Evolutionary conservation across 2,797 vertebrate species (phyloP).

Genomic region (Potorous gilbertii): DNA sequence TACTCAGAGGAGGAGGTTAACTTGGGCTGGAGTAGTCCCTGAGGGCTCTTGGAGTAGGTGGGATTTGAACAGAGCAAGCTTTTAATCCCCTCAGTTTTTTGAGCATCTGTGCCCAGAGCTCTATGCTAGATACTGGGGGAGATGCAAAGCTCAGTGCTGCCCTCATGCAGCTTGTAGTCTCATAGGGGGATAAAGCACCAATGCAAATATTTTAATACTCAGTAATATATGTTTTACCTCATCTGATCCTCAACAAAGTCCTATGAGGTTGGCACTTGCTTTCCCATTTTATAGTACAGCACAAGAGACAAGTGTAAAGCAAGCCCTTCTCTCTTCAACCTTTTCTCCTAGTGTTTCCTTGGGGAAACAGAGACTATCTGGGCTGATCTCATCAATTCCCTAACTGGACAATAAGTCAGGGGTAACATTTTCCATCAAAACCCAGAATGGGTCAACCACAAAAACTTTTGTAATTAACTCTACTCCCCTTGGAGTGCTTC

Average conservation of each 20-base stretch:
- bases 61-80: background rate
- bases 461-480: background rate
- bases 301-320: background rate
- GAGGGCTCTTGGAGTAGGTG: background rate
- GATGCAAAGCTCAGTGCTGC: background rate
- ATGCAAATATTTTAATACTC: background rate
- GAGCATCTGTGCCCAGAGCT: background rate
- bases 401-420: no score
- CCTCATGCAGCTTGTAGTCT: background rate
- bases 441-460: background rate
- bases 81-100: background rate
- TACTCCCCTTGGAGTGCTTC: background rate
- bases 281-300: background rate
- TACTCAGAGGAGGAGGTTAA: background rate
- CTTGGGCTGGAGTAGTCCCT: background rate
- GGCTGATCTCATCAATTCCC: background rate
- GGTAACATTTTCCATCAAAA: background rate
- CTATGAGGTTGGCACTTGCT: background rate
- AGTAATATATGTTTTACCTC: background rate
- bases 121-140: background rate
- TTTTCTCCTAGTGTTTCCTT: background rate
- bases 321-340: accelerated
- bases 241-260: background rate
- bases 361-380: accelerated
- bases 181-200: background rate